Base-by-base conservation (phyloP, 92 coral and sea anemone species). In the Phenganax marumi region DNA sequence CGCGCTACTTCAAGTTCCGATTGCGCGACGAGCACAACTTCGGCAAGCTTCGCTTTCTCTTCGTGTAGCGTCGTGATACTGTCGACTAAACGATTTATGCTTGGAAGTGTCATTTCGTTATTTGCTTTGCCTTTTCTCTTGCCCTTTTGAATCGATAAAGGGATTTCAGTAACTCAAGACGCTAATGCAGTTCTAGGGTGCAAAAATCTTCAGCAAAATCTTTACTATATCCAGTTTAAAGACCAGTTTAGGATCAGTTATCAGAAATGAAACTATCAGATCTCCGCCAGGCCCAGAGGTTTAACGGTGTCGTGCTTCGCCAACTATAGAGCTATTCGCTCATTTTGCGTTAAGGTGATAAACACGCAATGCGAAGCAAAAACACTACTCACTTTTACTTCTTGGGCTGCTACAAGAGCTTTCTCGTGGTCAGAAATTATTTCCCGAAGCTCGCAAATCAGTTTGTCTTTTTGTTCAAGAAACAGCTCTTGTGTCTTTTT, bases 401-500 rank as follows among this genome's bases (percentile, higher is more conserved):
- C 94, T 26, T 92, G 90, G 69, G 88, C 93, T 0, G 89, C 43
- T 33, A 33, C 83, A 43, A 92, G 84, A 68, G 89, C 90, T 48
- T 82, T 88, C 79, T 94, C 98, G 46, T 90, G 94, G 73, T 94
- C 98, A 55, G 89, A 92, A 52, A 94, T 84, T 10, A 94, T 86
- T 76, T 94, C 97, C 64, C 92, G 91, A 23, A 94, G 84, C 85
- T 89, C 92, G 64, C 82, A 88, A 9, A 94, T 92, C n/a, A 94
- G 89, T 54, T 89, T 93, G 12, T 88, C 97, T 89, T 94, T 94
- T 87, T 92, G 85, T 21, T 88, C 87, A 75, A 90, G 73, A 55
- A 92, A 93, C 68, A 93, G 88, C 86, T 94, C 97, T 18, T 94
- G 93, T 6, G 97, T 94, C 80, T 92, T 94, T 86, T 92, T 94